A percentile compares a stretch with the other conserved stretches of the same genome.
Conservation (phyloP, 2,888 invertebrate genomes). For the Calameuta pallipes region DNA sequence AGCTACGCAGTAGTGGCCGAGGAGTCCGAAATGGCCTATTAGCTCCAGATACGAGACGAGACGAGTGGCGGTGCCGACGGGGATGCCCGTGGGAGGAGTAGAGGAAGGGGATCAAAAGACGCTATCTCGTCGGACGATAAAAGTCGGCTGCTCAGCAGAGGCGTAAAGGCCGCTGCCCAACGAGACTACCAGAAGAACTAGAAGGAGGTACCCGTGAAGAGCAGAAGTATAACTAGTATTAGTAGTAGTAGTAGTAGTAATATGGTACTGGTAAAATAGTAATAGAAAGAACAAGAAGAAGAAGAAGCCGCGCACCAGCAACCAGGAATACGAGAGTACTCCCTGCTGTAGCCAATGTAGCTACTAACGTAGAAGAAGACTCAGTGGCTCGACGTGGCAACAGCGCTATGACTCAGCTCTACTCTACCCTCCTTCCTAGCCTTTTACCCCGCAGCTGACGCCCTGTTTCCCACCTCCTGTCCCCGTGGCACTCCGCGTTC, state of each 20-base stretch:
- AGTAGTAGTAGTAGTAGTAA: no score
- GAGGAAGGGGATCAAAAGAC: slow-evolving; percentile 5
- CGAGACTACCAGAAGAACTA: neutral
- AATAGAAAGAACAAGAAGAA: neutral
- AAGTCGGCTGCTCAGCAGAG: neutral
- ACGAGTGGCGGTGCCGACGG: neutral
- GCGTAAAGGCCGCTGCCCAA: slow-evolving; percentile 1
- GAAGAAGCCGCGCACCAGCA: slow-evolving; percentile 1
- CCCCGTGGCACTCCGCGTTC: slow-evolving; percentile 19
- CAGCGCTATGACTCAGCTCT: slow-evolving; percentile 65
- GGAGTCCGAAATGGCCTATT: neutral
- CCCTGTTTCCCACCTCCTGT: slow-evolving; percentile 45
- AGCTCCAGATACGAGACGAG: neutral
- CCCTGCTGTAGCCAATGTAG: neutral
- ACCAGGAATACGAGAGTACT: slow-evolving; percentile 1
- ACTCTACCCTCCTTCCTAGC: slow-evolving; percentile 36
- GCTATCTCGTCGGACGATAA: slow-evolving; percentile 4
- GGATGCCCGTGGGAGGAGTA: neutral
- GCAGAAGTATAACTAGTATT: neutral
- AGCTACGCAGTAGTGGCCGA: neutral
- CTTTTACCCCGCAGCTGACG: slow-evolving; percentile 59
- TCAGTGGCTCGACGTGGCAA: slow-evolving; percentile 54
- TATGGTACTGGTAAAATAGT: neutral
- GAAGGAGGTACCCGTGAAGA: neutral
- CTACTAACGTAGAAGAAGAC: slow-evolving; percentile 4